Conservation (phyloP, 1,140 invertebrate genomes). For the Scaptomyza montana region DNA sequence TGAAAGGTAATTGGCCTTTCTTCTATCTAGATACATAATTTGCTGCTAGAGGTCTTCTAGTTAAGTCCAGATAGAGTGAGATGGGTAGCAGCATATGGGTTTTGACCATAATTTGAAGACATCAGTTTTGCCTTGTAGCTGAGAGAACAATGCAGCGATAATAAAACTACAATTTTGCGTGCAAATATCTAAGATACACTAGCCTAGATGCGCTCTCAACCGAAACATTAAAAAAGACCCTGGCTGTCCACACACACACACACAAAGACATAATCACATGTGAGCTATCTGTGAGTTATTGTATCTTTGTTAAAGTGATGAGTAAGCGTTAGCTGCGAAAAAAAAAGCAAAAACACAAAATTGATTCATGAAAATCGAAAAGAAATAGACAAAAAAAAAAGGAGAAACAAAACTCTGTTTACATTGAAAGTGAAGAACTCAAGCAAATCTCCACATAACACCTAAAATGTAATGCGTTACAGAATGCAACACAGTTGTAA, state of each 20-base stretch:
- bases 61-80: background rate
- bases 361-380: constrained; percentile 45
- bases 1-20: constrained; percentile 42
- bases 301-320: constrained; percentile 64
- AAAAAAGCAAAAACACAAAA: constrained; percentile 20
- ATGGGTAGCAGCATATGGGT: constrained; percentile 6
- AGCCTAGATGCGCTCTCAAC: constrained; percentile 83
- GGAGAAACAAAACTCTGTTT: background rate
- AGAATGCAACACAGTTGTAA: constrained; percentile 21
- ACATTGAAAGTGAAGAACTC: constrained; percentile 21
- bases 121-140: background rate
- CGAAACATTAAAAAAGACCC: constrained; percentile 82
- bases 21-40: constrained; percentile 1
- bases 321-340: constrained; percentile 64
- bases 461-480: constrained; percentile 34
- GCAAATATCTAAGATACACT: constrained; percentile 84
- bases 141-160: constrained; percentile 53
- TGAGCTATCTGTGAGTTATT: constrained; percentile 58
- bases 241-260: constrained; percentile 50
- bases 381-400: background rate
- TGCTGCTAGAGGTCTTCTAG: constrained; percentile 7
- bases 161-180: constrained; percentile 81
- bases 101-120: constrained; percentile 36
- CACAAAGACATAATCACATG: constrained; percentile 25
- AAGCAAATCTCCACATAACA: constrained; percentile 28